phyloP scores from a whole-genome alignment of 2,113 vertebrate species.

The Campylomormyrus numenius region DNA sequence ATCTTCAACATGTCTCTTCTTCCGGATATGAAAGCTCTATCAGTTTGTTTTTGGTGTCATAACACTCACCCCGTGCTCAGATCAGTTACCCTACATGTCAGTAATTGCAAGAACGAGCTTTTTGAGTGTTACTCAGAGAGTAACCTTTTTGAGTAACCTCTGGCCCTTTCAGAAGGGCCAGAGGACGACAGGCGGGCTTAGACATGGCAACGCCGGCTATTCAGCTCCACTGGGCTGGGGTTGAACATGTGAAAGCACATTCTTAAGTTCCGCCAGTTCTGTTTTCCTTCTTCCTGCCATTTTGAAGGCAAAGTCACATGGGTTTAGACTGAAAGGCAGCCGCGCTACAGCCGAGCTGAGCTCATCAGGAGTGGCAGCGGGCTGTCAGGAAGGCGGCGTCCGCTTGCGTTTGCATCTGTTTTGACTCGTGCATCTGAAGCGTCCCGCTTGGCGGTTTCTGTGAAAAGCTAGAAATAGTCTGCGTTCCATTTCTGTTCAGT shows the following conservation, averaged over 20 bases:
- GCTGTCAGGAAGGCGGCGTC: constrained; percentile 18
- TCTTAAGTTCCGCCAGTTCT: constrained; percentile 14
- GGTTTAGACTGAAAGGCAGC: constrained; percentile 19
- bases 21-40: background rate
- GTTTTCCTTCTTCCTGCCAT: background rate
- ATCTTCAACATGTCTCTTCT: background rate
- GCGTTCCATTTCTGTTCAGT: background rate
- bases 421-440: background rate
- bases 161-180: background rate
- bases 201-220: background rate
- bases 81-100: background rate
- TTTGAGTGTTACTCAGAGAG: background rate
- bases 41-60: background rate
- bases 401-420: constrained; percentile 1
- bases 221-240: background rate
- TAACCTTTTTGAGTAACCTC: no score
- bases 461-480: background rate
- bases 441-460: background rate
- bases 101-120: background rate
- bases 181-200: background rate
- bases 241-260: background rate
- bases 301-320: constrained; percentile 17
- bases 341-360: background rate
- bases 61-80: background rate
- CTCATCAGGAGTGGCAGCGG: constrained; percentile 12